Base-by-base conservation (phyloP, 2,888 invertebrate genomes). In the Aphidius colemani region DNA sequence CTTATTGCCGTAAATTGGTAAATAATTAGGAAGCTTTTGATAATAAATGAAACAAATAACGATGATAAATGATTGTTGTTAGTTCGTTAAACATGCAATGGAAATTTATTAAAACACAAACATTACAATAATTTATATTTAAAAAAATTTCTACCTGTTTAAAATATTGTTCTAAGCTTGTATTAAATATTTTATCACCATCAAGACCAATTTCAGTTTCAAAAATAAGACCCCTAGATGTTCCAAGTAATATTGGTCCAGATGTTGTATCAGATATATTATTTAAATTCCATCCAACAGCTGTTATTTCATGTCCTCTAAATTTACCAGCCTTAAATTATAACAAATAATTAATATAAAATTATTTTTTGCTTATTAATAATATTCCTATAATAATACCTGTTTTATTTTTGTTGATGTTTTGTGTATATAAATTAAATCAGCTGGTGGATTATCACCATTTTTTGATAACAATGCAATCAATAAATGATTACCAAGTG, bases 201-300 rank as follows among this genome's bases (percentile, higher is more conserved):
- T 92, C 92, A 9, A 90, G 85, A 18, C 89, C 88, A 59, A 97
- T 86, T 80, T 96, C 96, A 0, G 93, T 93, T 83, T 97, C 97
- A 82, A 96, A 89, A 67, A 97, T 92, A 53, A 94, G 85, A 1
- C 97, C 97, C 78, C 91, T 93, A 1, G 93, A 93, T 0, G 96
- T 96, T 7, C 96, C 97, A 53, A 97, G 79, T 49, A 98, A 84
- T 73, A 98, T 95, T 0, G 93, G 89, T 1, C 94, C 94, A 0
- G 96, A 94, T 1, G 89, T 86, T 1, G 79, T 82, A 65, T 90
- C 89, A 0, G 88, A 89, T 2, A 86, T 87, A 70, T 92, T 90
- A 64, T 87, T 86, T 71, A 87, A 87, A 81, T 94, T 96, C 92
- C 96, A 98, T 1, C 91, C 96, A 0, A 98, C 92, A 58, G 94